Evolutionary conservation across 2,113 vertebrate species (phyloP).

Genomic region (Helogale parvula): DNA sequence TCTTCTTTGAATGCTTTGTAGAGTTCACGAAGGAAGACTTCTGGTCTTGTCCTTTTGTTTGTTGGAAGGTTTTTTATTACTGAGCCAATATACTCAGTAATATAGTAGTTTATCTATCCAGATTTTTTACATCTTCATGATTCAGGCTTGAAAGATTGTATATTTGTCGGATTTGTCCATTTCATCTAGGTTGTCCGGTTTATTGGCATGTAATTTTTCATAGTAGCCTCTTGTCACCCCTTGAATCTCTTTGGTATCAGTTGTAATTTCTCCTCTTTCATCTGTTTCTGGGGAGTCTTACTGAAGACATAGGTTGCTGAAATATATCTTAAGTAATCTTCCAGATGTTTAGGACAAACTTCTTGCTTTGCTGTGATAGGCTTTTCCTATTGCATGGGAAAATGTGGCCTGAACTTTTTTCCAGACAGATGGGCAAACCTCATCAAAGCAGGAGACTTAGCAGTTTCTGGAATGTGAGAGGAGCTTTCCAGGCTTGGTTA

Average conservation of each 20-base stretch:
- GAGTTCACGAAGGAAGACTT: not conserved
- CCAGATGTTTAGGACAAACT: not conserved
- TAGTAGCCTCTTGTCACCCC: not conserved
- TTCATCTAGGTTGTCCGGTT: not conserved
- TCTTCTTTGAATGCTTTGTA: not conserved
- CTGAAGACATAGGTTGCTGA: slow-evolving; percentile 4
- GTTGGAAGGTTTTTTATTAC: not conserved
- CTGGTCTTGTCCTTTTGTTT: not conserved
- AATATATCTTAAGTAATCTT: slow-evolving; percentile 34
- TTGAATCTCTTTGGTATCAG: not conserved
- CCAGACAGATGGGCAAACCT: slow-evolving; percentile 27
- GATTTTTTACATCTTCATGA: not conserved
- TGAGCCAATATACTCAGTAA: not conserved
- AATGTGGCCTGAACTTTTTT: not conserved
- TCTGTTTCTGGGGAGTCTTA: not conserved
- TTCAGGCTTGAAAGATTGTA: not conserved
- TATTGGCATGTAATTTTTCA: not conserved
- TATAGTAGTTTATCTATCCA: not conserved
- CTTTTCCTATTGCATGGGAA: slow-evolving; percentile 18
- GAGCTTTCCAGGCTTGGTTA: slow-evolving; percentile 23
- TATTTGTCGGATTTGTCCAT: not conserved
- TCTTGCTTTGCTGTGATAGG: not conserved
- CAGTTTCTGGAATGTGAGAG: slow-evolving; percentile 51
- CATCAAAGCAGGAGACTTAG: not conserved
- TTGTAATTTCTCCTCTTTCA: not conserved